phyloP scores from a whole-genome alignment of 2,888 invertebrate species.

The Nephrotoma appendiculata region DNA sequence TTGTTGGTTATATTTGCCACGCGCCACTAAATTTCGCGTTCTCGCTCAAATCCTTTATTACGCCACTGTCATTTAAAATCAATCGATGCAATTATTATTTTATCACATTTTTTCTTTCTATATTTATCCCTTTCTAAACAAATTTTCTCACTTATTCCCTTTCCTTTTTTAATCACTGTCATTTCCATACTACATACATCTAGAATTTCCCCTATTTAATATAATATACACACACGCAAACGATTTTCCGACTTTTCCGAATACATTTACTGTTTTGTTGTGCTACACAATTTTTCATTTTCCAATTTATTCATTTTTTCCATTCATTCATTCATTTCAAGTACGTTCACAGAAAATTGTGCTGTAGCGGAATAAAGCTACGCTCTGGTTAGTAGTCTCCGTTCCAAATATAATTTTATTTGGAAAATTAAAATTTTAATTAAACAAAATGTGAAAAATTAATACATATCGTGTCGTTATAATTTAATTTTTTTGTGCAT shows the following conservation, averaged over 20 bases:
- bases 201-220: not conserved
- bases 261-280: not conserved
- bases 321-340: not conserved
- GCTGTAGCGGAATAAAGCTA: not conserved
- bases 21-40: not conserved
- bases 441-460: not conserved
- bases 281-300: not conserved
- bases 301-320: not conserved
- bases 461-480: not conserved
- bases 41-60: not conserved
- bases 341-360: not conserved
- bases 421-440: not conserved
- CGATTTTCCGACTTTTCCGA: not conserved
- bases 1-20: not conserved
- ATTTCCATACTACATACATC: not conserved
- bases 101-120: not conserved
- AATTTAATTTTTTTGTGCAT: not conserved
- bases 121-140: not conserved
- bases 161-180: not conserved
- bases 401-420: not conserved
- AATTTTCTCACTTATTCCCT: not conserved
- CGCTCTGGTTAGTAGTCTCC: not conserved
- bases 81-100: not conserved
- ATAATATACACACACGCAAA: not conserved
- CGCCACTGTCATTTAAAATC: not conserved